Evolutionary conservation across 2,888 invertebrate genomes (phyloP).

Genomic region (Trachelus tabidus): DNA sequence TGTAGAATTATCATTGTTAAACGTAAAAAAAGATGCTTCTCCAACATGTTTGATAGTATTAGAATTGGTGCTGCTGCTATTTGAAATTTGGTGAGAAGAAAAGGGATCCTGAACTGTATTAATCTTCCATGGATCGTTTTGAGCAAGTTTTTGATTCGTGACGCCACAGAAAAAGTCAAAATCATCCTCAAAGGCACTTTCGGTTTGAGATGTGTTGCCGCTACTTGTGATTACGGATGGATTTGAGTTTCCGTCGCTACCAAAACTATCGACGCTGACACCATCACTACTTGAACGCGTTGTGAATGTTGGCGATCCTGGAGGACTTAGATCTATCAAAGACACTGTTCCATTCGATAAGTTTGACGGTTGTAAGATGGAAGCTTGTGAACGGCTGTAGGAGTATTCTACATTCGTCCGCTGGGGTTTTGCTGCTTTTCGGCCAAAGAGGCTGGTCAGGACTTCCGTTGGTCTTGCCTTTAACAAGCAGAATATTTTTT

Average conservation of each 20-base stretch:
- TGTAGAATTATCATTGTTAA: slow-evolving; percentile 34
- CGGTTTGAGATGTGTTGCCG: slow-evolving; percentile 78
- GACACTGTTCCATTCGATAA: slow-evolving; percentile 65
- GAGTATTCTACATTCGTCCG: slow-evolving; percentile 10
- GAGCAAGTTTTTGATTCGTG: slow-evolving; percentile 68
- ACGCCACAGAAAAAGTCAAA: slow-evolving; percentile 75
- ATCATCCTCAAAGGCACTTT: slow-evolving; percentile 87
- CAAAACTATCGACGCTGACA: slow-evolving; percentile 80
- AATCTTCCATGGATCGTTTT: slow-evolving; percentile 69
- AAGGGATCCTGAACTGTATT: slow-evolving; percentile 68
- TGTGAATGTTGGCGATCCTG: slow-evolving; percentile 80
- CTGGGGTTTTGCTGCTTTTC: slow-evolving; percentile 34
- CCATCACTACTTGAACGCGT: slow-evolving; percentile 81
- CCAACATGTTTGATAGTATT: slow-evolving; percentile 43
- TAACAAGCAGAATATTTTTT: slow-evolving; percentile 9
- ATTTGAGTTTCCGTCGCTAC: slow-evolving; percentile 77
- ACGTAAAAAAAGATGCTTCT: slow-evolving; percentile 52
- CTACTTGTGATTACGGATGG: slow-evolving; percentile 69
- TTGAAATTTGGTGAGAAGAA: slow-evolving; percentile 63
- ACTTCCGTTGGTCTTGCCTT: slow-evolving; percentile 59
- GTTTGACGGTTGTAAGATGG: slow-evolving; percentile 16
- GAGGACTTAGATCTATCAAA: slow-evolving; percentile 80
- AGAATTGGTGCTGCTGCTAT: slow-evolving; percentile 19
- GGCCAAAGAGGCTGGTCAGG: slow-evolving; percentile 54
- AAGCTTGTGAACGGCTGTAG: slow-evolving; percentile 19